Base-by-base conservation (phyloP, 2,888 invertebrate species). In the Ennomos fuscantarius region DNA sequence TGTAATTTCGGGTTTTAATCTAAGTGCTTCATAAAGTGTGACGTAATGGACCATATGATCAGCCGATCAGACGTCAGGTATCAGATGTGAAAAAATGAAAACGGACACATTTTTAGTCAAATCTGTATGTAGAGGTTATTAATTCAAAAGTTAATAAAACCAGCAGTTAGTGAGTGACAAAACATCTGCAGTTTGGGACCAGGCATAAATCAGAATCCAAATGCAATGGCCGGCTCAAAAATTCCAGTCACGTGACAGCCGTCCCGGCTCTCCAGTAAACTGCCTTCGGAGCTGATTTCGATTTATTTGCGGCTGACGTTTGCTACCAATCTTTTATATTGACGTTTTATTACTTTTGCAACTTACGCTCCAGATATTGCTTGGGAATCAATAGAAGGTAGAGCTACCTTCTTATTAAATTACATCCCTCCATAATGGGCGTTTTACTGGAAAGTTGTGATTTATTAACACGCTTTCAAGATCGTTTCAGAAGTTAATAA, bases 181-280 rank as follows among this genome's bases (percentile, higher is more conserved):
- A 79, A 83, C 79, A 79, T 81, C 74, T 82, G 82, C 80, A 82
- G 81, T 82, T 79, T 81, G 68, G 68, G 74, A 79, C 80, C 68
- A 74, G 72, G 74, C 75, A 81, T 84, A 84, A 87, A 88, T 87
- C 85, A 84, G 76, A 77, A 78, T 81, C 74, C 76, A 81, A 84
- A 84, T 82, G 84, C 84, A 84, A 76, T 79, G 69, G 68, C 68
- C 72, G 76, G 78, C 71, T 81, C 72, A 76, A 77, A 84, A 81
- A 85, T 86, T 86, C 87, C 70, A 74, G 79, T 80, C 87, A 86
- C 84, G 83, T 75, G 76, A 76, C 71, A 70, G 82, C 82, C 78
- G 73, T 75, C 74, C 75, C 73, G 70, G 77, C 79, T 79, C 78
- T 71, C 78, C 74, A 76, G 72, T 74, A 75, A 80, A 80, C 78